A percentile compares a stretch with the other conserved stretches of the same genome.
These are phyloP conservation scores for Holocentrus rufus DNA, from an alignment of 2,797 vertebrate genomes.

Conservation along the genomic window DNA sequence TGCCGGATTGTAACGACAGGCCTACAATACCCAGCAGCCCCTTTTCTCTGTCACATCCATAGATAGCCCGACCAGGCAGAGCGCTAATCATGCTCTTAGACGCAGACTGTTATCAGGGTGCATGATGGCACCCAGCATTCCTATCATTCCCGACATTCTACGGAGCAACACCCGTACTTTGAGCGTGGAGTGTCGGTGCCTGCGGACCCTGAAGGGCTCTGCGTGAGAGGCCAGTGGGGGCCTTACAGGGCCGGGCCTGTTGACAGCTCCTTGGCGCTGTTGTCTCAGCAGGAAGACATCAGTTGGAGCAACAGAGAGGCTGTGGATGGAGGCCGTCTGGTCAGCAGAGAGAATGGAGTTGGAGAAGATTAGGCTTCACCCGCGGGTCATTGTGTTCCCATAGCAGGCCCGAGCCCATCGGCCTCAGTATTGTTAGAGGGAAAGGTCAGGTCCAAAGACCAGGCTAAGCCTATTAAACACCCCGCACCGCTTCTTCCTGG, in stretches of 20 bases:
- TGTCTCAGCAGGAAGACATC: conserved; percentile 97
- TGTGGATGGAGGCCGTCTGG: conserved; percentile 82
- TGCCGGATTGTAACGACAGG: conserved; percentile 80
- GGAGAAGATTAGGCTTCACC: conserved; percentile 96
- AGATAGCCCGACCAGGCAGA: conserved; percentile 64
- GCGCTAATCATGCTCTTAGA: conserved; percentile 67
- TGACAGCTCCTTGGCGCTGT: conserved; percentile 94
- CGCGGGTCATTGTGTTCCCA: conserved; percentile 91
- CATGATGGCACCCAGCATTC: conserved; percentile 77
- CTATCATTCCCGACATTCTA: conserved; percentile 76
- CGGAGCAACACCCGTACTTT: conserved; percentile 45
- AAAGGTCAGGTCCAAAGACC: conserved; percentile 91
- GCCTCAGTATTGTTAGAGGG: conserved; percentile 90
- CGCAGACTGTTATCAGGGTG: conserved; percentile 68
- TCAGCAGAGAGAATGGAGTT: conserved; percentile 81
- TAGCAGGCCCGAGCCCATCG: conserved; percentile 84
- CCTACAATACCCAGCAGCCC: conserved; percentile 81
- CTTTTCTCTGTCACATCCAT: conserved; percentile 47
- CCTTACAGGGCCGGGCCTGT: conserved; percentile 86
- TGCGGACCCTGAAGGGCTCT: conserved; percentile 64
- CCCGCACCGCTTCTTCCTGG: conserved; percentile 69
- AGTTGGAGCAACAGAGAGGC: conserved; percentile 93
- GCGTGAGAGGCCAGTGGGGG: conserved; percentile 74
- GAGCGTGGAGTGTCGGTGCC: conserved; percentile 53
- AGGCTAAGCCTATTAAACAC: conserved; percentile 86